phyloP scores from a whole-genome alignment of 2,888 invertebrate species.

The Bursaphelenchus okinawaensis region DNA sequence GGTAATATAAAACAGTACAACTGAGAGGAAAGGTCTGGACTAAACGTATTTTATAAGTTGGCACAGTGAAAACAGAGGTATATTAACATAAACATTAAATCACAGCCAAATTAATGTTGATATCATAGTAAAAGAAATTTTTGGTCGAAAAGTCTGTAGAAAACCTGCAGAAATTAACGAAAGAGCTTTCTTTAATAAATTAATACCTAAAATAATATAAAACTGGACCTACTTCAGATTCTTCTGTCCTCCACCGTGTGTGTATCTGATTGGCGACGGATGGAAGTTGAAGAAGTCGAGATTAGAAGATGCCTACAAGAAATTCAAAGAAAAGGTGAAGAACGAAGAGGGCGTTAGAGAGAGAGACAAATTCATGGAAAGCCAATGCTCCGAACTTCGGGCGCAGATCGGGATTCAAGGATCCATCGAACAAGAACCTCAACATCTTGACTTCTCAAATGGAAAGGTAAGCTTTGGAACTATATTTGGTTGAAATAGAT shows the following conservation, averaged over 20 bases:
- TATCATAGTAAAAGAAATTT: no score
- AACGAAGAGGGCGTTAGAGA: background rate
- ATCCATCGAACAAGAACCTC: slow-evolving; percentile 91
- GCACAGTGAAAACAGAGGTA: no score
- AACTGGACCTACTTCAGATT: slow-evolving; percentile 66
- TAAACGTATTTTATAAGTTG: no score
- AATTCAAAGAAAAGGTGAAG: slow-evolving; percentile 2
- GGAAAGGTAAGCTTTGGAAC: slow-evolving; percentile 67
- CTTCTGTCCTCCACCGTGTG: slow-evolving; percentile 98
- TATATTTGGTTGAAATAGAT: background rate
- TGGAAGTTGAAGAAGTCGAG: slow-evolving; percentile 8
- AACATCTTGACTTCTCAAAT: slow-evolving; percentile 84
- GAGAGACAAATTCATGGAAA: slow-evolving; percentile 10
- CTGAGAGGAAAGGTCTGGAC: no score
- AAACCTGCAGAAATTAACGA: no score
- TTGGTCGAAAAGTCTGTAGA: no score
- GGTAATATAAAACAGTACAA: no score
- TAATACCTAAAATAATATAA: no score
- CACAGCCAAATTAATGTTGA: no score
- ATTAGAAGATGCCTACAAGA: slow-evolving; percentile 2
- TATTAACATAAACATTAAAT: no score
- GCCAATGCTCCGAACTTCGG: slow-evolving; percentile 65
- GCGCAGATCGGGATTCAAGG: slow-evolving; percentile 98
- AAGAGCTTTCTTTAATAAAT: no score
- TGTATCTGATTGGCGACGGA: slow-evolving; percentile 89